Base-by-base conservation (phyloP, 2,888 invertebrate species). In the Drosophila meridionalis region DNA sequence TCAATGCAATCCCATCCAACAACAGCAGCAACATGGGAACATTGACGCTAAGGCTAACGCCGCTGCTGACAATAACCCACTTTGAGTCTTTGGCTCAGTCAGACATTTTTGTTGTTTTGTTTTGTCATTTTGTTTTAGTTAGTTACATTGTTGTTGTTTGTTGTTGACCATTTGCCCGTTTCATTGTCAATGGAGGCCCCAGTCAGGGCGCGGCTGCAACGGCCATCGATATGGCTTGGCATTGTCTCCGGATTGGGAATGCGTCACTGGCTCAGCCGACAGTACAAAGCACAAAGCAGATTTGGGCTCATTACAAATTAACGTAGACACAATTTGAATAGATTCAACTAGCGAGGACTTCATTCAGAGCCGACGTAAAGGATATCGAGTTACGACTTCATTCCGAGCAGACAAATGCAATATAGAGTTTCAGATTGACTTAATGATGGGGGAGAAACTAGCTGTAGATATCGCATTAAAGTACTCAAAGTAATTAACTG, bases 51-150 rank as follows among this genome's bases (percentile, higher is more conserved):
- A 47, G 50, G 68, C 12, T 61, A 56, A 56, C 60, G 68, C 36
- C 57, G 75, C 53, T 57, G 69, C 63, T 80, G 82, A 86, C 82
- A 86, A 74, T 82, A 67, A 86, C 82, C 86, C 80, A 80, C 59
- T 84, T 78, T 11, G 11, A 42, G 30, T 56, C 43, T 66, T 63
- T 62, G 58, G 52, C 34, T 45, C 47, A 3, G 26, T n/a, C 53
- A 9, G 53, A 34, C 26, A 20, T 20, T 48, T 42, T 50, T 62
- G 42, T 40, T 59, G 28, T 30, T n/a, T n/a, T 53, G 26, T 55
- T 55, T 55, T 55, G 26, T 53, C n/a, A 26, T 26, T 26, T 36
- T 28, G 12, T 12, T 26, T 55, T 36, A 26, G 26, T 53, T 9
- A 28, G 36, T 9, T 36, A 6, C 38, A 47, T n/a, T 55, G 32